Base-by-base conservation (phyloP, 2,888 invertebrate genomes). In the Tetheella fluctuosa region DNA sequence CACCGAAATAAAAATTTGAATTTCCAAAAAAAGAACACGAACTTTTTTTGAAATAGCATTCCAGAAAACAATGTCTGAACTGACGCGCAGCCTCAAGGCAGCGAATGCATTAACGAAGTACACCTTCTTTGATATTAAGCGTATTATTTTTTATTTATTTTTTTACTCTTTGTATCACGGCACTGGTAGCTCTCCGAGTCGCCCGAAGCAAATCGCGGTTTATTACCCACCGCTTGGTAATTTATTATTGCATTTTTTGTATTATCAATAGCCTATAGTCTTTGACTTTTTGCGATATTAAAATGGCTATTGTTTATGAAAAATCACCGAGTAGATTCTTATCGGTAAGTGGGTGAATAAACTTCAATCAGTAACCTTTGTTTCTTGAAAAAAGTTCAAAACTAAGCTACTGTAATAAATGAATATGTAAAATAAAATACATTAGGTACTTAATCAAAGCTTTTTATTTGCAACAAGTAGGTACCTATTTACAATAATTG, bases 201-300 rank as follows among this genome's bases (percentile, higher is more conserved):
- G 92, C 92, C 91, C 79, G 86, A 67, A 90, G 92, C 92, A 86
- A 90, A 91, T 91, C 91, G 89, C 90, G 85, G 85, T 91, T 90
- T 92, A 92, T 91, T 89, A 88, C 91, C 86, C 85, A 86, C 90
- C 88, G 88, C 85, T 75, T 71, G 81, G 88, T 90, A 91, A 92
- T 93, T 92, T 93, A 92, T 92, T 91, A 89, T 92, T 89, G 87
- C 86, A 86, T 91, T 92, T 93, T 92, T 93, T 92, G 89, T 87
- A 92, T 92, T 93, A 93, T 93, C 92, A 93, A 93, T 92, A 90
- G 90, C 90, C 82, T 80, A 81, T 79, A 80, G 80, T 88, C 85
- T 88, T 89, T 73, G 83, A 85, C 85, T 85, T 87, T 87, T 91
- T 90, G 81, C 82, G 84, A 88, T 90, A 91, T 91, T 90, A 92